Percentiles rank a stretch among this genome's conserved stretches.
phyloP scores from a whole-genome alignment of 2,888 invertebrate genomes.

The Chrysolina haemoptera region DNA sequence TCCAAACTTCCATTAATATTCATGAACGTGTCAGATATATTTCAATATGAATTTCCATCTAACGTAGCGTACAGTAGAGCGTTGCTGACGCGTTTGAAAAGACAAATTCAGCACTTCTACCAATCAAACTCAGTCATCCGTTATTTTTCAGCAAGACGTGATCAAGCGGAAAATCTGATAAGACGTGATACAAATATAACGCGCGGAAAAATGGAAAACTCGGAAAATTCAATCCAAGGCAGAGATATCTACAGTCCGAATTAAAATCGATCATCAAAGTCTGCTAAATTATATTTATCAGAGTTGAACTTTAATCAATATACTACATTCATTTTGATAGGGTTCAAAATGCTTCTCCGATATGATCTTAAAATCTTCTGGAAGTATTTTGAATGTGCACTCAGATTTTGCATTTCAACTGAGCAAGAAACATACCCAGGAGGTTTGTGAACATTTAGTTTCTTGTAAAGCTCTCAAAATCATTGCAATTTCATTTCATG shows the following conservation, averaged over 20 bases:
- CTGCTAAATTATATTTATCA: background rate
- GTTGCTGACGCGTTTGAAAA: conserved; percentile 25
- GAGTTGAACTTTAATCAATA: no score
- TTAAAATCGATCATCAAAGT: background rate
- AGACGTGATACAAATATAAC: conserved; percentile 24
- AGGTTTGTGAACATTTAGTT: no score
- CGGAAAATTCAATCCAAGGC: background rate
- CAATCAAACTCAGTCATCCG: conserved; percentile 24
- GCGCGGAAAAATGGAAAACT: background rate
- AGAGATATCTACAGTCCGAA: background rate
- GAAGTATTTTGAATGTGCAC: no score
- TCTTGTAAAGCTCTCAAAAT: no score
- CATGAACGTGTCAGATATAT: conserved; percentile 20
- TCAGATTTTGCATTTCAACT: no score
- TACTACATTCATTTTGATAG: no score
- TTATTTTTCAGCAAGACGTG: conserved; percentile 19
- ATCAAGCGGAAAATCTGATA: conserved; percentile 25
- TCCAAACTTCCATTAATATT: conserved; percentile 24
- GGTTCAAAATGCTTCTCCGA: no score
- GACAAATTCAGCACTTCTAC: conserved; percentile 29
- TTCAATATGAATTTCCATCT: conserved; percentile 17
- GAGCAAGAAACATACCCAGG: no score
- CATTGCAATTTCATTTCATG: no score
- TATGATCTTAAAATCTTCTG: no score
- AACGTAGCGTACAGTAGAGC: conserved; percentile 13